These are phyloP conservation scores for Isotomurus palustris DNA, from an alignment of 2,888 invertebrate species.

Conservation along the genomic window DNA sequence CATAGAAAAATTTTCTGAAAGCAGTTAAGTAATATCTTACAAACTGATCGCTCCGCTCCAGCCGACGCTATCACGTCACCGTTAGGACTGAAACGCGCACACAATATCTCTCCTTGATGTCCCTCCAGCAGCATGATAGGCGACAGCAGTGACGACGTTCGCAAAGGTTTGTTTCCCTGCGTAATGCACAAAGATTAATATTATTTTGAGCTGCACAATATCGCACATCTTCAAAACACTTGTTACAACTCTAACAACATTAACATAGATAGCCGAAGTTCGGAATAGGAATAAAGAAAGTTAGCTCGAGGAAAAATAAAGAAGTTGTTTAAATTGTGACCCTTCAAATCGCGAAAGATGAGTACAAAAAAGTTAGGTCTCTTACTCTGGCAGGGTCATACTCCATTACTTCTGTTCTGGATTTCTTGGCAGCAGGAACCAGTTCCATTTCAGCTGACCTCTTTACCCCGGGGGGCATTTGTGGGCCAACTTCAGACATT, in stretches of 20 bases:
- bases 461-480: conserved; percentile 13
- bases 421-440: conserved; percentile 37
- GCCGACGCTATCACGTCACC: conserved; percentile 90
- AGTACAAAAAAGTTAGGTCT: neutral
- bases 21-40: conserved; percentile 58
- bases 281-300: too few relatives aligned
- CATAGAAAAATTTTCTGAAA: too few relatives aligned
- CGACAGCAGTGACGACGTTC: conserved; percentile 82
- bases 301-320: too few relatives aligned
- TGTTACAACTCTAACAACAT: neutral
- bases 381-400: conserved; percentile 26
- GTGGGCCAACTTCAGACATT: conserved; percentile 21
- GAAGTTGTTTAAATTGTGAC: too few relatives aligned
- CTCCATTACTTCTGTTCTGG: conserved; percentile 34
- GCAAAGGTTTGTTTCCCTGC: conserved; percentile 53
- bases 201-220: neutral
- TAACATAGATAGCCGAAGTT: too few relatives aligned
- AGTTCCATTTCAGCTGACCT: conserved; percentile 30
- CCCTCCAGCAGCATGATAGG: conserved; percentile 96
- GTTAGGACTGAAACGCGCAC: conserved; percentile 90
- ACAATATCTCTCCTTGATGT: conserved; percentile 94
- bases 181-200: neutral
- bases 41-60: conserved; percentile 92
- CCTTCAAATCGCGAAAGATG: neutral
- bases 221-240: neutral